These are phyloP conservation scores for Microcebus murinus DNA, from an alignment of 2,113 vertebrate genomes.

Conservation along the genomic window DNA sequence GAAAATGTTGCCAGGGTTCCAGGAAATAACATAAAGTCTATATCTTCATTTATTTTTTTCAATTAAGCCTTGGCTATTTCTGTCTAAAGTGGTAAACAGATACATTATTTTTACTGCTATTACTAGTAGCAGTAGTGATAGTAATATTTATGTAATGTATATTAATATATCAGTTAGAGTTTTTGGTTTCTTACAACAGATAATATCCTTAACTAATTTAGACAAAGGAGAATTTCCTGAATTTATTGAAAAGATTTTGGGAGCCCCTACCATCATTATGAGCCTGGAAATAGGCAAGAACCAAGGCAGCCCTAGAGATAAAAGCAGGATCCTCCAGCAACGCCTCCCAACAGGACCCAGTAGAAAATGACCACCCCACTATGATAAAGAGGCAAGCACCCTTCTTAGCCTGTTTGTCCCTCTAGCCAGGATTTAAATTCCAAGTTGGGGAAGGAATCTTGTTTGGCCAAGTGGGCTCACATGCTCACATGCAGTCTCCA, in stretches of 20 bases:
- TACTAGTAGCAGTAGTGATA: neutral
- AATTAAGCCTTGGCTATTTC: constrained; percentile 43
- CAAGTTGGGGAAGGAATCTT: neutral
- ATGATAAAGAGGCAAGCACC: neutral
- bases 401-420: neutral
- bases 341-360: neutral
- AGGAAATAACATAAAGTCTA: neutral
- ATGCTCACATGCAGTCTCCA: no score
- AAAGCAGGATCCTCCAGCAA: neutral
- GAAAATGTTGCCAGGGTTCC: constrained; percentile 14
- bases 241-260: neutral
- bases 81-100: neutral
- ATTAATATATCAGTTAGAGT: neutral
- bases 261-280: neutral
- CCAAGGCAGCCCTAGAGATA: neutral
- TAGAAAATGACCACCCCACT: neutral
- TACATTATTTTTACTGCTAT: neutral
- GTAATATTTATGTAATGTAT: neutral
- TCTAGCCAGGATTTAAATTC: neutral
- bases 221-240: neutral
- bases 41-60: constrained; percentile 57
- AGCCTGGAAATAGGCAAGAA: neutral
- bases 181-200: neutral
- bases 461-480: neutral
- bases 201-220: neutral